These are phyloP conservation scores for Apostichopus leukothele DNA, from an alignment of 53 echinoderm and acorn worm genomes.

Conservation along the genomic window DNA sequence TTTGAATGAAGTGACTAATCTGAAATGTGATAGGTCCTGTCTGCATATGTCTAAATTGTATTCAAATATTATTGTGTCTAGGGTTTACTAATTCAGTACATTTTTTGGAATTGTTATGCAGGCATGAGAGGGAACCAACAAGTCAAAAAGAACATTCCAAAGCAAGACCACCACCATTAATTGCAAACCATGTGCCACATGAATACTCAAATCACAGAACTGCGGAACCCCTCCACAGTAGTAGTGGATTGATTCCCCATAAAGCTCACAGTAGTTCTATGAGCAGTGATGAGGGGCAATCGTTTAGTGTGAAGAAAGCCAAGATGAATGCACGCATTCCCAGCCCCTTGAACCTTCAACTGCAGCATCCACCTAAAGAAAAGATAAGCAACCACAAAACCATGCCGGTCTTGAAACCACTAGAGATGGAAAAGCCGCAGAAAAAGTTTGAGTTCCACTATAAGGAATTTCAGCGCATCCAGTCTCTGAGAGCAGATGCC, in stretches of 20 bases:
- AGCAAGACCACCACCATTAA: slow-evolving; percentile 37
- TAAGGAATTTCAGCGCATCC: slow-evolving; percentile 87
- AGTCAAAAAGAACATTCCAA: slow-evolving; percentile 51
- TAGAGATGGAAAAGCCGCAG: slow-evolving; percentile 63
- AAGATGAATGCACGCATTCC: slow-evolving; percentile 47
- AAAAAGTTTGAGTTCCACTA: slow-evolving; percentile 72
- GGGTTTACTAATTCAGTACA: too few relatives aligned
- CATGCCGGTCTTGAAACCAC: slow-evolving; percentile 53
- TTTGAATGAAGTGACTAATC: background rate
- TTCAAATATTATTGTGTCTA: too few relatives aligned
- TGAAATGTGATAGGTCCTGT: background rate
- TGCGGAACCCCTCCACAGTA: background rate
- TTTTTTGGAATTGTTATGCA: background rate
- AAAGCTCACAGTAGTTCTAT: slow-evolving; percentile 31
- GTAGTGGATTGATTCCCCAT: background rate
- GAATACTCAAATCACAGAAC: slow-evolving; percentile 13
- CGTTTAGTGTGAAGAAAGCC: slow-evolving; percentile 39
- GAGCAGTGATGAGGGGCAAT: slow-evolving; percentile 43
- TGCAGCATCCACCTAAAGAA: slow-evolving; percentile 16
- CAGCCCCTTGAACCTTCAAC: slow-evolving; percentile 41
- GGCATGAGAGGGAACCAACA: slow-evolving; percentile 43
- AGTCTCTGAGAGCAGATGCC: slow-evolving; percentile 62
- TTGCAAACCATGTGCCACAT: slow-evolving; percentile 36
- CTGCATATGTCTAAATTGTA: background rate
- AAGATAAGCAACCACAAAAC: slow-evolving; percentile 22